Conservation (phyloP, 2,113 vertebrate species). For the Indicator maculatus region DNA sequence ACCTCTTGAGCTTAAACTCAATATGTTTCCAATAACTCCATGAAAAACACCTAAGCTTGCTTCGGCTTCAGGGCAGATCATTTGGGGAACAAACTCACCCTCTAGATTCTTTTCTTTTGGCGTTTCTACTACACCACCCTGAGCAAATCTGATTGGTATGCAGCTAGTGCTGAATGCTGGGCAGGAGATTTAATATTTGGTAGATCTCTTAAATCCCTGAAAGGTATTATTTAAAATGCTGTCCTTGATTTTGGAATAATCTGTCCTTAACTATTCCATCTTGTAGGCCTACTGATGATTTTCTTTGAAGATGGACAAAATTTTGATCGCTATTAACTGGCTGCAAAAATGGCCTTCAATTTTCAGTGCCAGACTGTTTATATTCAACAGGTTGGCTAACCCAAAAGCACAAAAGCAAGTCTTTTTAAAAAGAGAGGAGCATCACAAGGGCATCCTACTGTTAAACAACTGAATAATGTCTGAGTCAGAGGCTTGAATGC, state of each 20-base stretch:
- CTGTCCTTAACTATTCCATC: neutral
- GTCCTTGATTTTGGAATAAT: neutral
- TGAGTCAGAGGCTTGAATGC: neutral
- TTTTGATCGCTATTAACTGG: neutral
- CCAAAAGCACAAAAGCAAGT: neutral
- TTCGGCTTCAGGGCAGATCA: neutral
- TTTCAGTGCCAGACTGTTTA: conserved; percentile 33
- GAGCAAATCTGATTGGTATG: neutral
- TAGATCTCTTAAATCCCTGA: neutral
- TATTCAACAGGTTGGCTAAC: neutral
- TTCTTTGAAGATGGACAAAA: neutral
- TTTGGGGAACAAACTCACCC: neutral
- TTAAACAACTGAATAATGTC: neutral
- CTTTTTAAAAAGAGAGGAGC: neutral
- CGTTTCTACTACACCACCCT: neutral
- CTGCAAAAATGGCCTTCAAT: neutral
- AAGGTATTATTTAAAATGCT: neutral
- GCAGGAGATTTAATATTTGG: neutral
- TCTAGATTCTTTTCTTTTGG: neutral
- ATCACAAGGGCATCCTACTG: neutral
- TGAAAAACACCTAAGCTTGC: neutral
- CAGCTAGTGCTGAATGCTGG: neutral
- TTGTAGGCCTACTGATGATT: neutral
- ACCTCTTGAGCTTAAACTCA: neutral
- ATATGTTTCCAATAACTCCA: neutral